Percentiles rank a stretch among this genome's conserved stretches.
Evolutionary conservation across 1,140 invertebrate genomes (phyloP).

Genomic region (Drosophila saltans): DNA sequence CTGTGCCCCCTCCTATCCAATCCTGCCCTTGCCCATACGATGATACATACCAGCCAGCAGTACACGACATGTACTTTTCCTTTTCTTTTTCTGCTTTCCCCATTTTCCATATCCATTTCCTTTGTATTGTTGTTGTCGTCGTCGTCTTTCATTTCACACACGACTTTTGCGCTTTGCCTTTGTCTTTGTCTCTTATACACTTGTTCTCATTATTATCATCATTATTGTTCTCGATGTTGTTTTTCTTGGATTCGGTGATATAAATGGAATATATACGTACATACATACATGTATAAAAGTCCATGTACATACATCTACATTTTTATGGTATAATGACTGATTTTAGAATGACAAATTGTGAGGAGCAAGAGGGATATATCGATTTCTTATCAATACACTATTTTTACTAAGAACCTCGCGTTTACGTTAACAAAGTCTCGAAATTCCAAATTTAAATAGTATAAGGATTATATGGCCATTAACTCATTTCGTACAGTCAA

Average conservation of each 20-base stretch:
- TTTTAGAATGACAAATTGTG: neutral
- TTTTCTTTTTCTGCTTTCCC: neutral
- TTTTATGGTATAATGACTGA: neutral
- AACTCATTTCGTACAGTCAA: no score
- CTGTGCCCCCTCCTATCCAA: no score
- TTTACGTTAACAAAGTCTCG: no score
- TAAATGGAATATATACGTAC: slow-evolving; percentile 20
- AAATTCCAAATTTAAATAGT: no score
- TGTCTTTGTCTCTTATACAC: slow-evolving; percentile 21
- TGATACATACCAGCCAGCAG: no score
- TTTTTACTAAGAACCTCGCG: neutral
- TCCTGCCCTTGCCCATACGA: no score
- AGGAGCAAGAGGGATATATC: neutral
- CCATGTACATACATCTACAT: no score
- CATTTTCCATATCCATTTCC: slow-evolving; percentile 4
- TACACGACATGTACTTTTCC: neutral
- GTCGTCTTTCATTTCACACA: slow-evolving; percentile 14
- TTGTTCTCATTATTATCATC: slow-evolving; percentile 12
- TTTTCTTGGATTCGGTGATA: slow-evolving; percentile 9
- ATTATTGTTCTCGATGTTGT: slow-evolving; percentile 35
- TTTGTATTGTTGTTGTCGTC: slow-evolving; percentile 1
- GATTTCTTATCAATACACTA: neutral
- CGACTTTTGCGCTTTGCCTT: slow-evolving; percentile 5
- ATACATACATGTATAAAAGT: neutral
- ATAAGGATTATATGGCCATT: no score